These are phyloP conservation scores for Otolemur garnettii DNA, from an alignment of 2,113 vertebrate species.

Conservation along the genomic window DNA sequence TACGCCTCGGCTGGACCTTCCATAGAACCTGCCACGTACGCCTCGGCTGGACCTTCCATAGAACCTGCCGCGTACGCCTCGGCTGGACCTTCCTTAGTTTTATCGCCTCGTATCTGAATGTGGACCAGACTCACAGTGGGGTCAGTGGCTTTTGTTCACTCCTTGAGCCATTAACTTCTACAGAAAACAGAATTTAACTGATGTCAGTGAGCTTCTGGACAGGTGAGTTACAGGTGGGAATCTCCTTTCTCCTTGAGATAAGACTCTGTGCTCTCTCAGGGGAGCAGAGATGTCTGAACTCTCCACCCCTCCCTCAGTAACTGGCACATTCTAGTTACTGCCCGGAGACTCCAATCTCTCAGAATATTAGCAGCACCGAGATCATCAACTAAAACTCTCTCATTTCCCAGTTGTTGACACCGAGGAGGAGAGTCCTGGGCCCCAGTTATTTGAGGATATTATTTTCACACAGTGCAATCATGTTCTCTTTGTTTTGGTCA, in stretches of 20 bases:
- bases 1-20: too few relatives aligned
- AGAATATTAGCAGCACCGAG: background rate
- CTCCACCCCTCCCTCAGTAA: background rate
- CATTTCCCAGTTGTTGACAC: background rate
- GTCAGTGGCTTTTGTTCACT: background rate
- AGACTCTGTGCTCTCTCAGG: background rate
- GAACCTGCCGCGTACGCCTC: background rate
- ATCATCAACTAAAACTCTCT: background rate
- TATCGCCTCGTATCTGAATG: too few relatives aligned
- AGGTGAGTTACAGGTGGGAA: background rate
- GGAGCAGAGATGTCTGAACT: background rate
- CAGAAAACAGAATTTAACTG: background rate
- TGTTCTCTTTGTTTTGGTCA: conserved; percentile 70
- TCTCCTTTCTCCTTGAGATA: background rate
- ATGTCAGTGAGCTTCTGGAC: background rate
- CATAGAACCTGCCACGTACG: too few relatives aligned
- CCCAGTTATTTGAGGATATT: conserved; percentile 72
- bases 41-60: too few relatives aligned
- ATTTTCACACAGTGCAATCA: conserved; percentile 64
- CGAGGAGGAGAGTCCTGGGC: too few relatives aligned
- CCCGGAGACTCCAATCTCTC: background rate
- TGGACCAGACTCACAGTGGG: background rate
- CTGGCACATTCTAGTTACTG: background rate
- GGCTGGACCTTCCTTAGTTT: background rate
- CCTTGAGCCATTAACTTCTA: background rate